Percentiles rank a stretch among this genome's conserved stretches.
Conservation (phyloP, 2,113 vertebrate species). For the Hippopotamus amphibius region DNA sequence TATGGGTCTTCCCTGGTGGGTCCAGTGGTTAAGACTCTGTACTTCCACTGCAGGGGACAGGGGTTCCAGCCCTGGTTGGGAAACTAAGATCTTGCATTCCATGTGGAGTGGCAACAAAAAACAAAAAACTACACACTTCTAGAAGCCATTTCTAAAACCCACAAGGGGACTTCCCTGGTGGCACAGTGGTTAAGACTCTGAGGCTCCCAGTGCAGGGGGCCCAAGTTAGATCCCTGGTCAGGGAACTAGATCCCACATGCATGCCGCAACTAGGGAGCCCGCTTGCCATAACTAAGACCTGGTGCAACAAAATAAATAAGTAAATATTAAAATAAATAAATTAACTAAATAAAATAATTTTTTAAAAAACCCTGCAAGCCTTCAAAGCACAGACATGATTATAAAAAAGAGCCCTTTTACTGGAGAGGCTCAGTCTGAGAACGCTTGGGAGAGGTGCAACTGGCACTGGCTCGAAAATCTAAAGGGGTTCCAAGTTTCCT, state of each 20-base stretch:
- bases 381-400: background rate
- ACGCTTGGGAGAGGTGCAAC: constrained; percentile 33
- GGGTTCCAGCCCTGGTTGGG: background rate
- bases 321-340: too few species aligned
- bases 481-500: background rate
- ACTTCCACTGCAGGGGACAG: background rate
- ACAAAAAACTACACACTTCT: background rate
- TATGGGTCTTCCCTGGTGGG: background rate
- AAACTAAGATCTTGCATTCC: background rate
- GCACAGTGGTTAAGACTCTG: too few species aligned
- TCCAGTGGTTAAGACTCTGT: background rate
- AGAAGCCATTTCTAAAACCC: background rate
- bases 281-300: too few species aligned
- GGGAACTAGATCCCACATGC: too few species aligned
- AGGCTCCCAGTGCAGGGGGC: too few species aligned
- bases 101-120: background rate
- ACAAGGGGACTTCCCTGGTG: background rate
- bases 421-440: background rate
- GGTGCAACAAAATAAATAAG: too few species aligned
- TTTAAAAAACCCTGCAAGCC: background rate
- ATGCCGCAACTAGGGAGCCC: too few species aligned
- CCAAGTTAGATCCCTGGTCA: too few species aligned
- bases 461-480: background rate
- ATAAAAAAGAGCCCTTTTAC: background rate
- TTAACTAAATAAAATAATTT: background rate